A percentile compares a stretch with the other conserved stretches of the same genome.
Evolutionary conservation across 2,113 vertebrate species (phyloP).

Genomic region (Natator depressus): DNA sequence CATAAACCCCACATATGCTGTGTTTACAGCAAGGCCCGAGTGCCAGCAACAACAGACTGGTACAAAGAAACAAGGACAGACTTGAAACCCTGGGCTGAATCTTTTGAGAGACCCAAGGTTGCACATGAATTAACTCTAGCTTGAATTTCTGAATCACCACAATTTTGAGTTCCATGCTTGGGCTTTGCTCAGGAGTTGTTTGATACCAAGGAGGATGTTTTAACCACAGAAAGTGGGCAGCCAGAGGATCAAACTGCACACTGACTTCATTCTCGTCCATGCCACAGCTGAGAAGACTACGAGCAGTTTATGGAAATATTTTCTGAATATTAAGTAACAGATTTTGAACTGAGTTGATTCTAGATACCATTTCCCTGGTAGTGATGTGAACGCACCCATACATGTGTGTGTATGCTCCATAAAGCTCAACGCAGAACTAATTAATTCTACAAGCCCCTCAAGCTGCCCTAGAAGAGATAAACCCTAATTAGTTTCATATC

Average conservation of each 20-base stretch:
- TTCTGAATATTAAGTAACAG: fast-evolving
- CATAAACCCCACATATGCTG: constrained; percentile 63
- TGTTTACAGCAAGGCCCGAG: constrained; percentile 52
- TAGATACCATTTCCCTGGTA: not conserved
- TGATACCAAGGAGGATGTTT: not conserved
- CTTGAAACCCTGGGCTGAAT: not conserved
- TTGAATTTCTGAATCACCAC: fast-evolving
- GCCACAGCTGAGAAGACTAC: not conserved
- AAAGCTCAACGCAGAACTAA: constrained; percentile 10
- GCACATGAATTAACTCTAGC: not conserved
- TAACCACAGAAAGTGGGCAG: not conserved
- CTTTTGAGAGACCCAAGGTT: not conserved
- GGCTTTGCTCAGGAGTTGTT: not conserved
- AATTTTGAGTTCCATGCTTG: not conserved
- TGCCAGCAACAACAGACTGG: constrained; percentile 64
- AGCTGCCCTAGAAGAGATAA: constrained; percentile 2
- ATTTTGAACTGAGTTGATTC: not conserved
- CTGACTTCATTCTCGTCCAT: not conserved
- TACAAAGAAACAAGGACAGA: constrained; percentile 43
- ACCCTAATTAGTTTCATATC: not conserved
- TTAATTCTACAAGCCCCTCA: not conserved
- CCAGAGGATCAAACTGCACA: not conserved
- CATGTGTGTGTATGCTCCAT: fast-evolving
- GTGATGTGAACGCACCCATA: not conserved
- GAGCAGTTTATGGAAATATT: not conserved